phyloP scores from a whole-genome alignment of 2,888 invertebrate genomes.

The Pheosia tremula region DNA sequence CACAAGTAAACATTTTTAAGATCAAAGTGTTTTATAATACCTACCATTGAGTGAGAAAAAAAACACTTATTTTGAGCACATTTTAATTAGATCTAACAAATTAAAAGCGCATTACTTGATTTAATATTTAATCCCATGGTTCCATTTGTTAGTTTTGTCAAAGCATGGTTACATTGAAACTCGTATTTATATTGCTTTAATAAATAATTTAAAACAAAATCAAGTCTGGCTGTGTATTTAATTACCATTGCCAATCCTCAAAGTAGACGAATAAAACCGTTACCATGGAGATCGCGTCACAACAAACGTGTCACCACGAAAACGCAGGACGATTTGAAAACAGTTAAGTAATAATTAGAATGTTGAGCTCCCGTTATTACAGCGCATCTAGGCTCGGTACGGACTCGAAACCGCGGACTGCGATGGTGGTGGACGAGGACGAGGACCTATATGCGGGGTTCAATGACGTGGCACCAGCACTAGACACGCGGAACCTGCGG shows the following conservation, averaged over 20 bases:
- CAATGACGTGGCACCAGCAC: conserved; percentile 87
- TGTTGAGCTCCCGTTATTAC: conserved; percentile 75
- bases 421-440: conserved; percentile 77
- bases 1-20: too few relatives aligned
- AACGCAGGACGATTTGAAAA: background rate
- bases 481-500: conserved; percentile 87
- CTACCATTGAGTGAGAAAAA: too few relatives aligned
- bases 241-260: background rate
- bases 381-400: conserved; percentile 69
- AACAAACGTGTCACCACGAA: conserved; percentile 52
- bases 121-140: too few relatives aligned
- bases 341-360: conserved; percentile 31
- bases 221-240: background rate
- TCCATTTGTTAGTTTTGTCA: too few relatives aligned
- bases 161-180: too few relatives aligned
- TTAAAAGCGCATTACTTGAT: too few relatives aligned
- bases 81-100: too few relatives aligned
- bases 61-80: too few relatives aligned
- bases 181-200: too few relatives aligned
- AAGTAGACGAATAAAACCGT: conserved; percentile 29
- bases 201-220: too few relatives aligned
- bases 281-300: conserved; percentile 75
- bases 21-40: too few relatives aligned
- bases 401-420: conserved; percentile 70
- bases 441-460: conserved; percentile 88